phyloP scores from a whole-genome alignment of 2,888 invertebrate genomes.

The Eustalomyia histrio region DNA sequence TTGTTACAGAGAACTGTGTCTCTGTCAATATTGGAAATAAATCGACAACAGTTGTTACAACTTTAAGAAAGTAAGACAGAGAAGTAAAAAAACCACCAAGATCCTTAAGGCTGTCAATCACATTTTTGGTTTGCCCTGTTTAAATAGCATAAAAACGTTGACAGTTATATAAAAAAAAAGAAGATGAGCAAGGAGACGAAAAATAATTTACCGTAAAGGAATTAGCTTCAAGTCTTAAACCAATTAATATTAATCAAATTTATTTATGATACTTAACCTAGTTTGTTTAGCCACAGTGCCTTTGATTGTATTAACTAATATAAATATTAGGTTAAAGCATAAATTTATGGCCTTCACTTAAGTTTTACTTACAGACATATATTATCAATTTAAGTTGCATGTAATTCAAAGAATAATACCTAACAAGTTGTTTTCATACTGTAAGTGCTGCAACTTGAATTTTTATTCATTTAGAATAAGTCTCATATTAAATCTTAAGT shows the following conservation, averaged over 20 bases:
- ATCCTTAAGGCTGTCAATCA: slow-evolving; percentile 59
- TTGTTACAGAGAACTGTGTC: no score
- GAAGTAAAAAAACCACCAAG: neutral
- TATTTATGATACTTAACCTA: slow-evolving; percentile 77
- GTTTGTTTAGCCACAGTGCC: slow-evolving; percentile 64
- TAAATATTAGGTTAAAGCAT: slow-evolving; percentile 6
- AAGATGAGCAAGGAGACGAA: neutral
- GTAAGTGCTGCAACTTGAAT: slow-evolving; percentile 26
- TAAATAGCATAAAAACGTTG: slow-evolving; percentile 38
- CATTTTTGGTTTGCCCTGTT: slow-evolving; percentile 11
- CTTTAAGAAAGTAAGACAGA: neutral
- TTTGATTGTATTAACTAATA: slow-evolving; percentile 23
- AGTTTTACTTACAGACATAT: neutral
- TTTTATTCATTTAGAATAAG: slow-evolving; percentile 49
- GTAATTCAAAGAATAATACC: neutral
- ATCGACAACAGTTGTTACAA: slow-evolving; percentile 6
- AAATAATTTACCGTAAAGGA: slow-evolving; percentile 4
- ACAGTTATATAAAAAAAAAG: neutral
- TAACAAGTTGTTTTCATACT: neutral
- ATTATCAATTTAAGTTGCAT: neutral
- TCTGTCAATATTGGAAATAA: neutral
- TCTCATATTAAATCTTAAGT: slow-evolving; percentile 14
- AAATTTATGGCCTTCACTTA: neutral
- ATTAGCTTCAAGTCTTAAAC: slow-evolving; percentile 68
- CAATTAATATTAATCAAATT: slow-evolving; percentile 77